Percentiles rank a stretch among this genome's conserved stretches.
phyloP scores from a whole-genome alignment of 2,888 invertebrate species.

The Emmelina monodactyla region DNA sequence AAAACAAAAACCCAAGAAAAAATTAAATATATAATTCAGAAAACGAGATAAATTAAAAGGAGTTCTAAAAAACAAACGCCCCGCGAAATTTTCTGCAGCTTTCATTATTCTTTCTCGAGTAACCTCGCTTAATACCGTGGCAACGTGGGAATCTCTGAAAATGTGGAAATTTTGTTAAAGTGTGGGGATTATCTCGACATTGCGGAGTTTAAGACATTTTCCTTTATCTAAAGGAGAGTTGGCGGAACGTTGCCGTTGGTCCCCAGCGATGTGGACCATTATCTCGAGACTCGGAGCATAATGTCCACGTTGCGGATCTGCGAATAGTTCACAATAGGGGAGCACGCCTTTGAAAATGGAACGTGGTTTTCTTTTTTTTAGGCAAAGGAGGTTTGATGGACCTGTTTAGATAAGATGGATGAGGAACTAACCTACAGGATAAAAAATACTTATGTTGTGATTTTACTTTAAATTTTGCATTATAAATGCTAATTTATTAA shows the following conservation, averaged over 20 bases:
- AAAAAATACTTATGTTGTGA: background rate
- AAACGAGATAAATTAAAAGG: too few relatives aligned
- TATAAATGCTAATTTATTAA: background rate
- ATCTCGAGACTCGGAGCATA: conserved; percentile 35
- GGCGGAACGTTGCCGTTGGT: conserved; percentile 32
- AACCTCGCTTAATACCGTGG: too few relatives aligned
- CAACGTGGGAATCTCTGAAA: too few relatives aligned
- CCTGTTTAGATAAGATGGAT: too few relatives aligned
- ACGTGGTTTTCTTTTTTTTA: conserved; percentile 1
- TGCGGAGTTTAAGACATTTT: conserved; percentile 35
- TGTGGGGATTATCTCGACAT: conserved; percentile 16
- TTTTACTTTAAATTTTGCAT: background rate
- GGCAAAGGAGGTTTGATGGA: too few relatives aligned
- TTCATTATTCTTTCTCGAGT: too few relatives aligned
- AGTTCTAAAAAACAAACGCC: too few relatives aligned
- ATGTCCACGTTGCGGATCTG: conserved; percentile 27
- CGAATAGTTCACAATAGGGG: conserved; percentile 23
- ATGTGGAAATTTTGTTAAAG: too few relatives aligned
- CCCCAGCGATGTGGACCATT: conserved; percentile 19
- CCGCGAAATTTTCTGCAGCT: too few relatives aligned
- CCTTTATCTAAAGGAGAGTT: conserved; percentile 41
- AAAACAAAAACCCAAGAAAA: too few relatives aligned
- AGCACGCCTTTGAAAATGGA: conserved; percentile 1
- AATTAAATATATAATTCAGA: too few relatives aligned
- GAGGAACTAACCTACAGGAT: too few relatives aligned